Evolutionary conservation across 1,140 invertebrate species (phyloP).

Genomic region (Aethina tumida): DNA sequence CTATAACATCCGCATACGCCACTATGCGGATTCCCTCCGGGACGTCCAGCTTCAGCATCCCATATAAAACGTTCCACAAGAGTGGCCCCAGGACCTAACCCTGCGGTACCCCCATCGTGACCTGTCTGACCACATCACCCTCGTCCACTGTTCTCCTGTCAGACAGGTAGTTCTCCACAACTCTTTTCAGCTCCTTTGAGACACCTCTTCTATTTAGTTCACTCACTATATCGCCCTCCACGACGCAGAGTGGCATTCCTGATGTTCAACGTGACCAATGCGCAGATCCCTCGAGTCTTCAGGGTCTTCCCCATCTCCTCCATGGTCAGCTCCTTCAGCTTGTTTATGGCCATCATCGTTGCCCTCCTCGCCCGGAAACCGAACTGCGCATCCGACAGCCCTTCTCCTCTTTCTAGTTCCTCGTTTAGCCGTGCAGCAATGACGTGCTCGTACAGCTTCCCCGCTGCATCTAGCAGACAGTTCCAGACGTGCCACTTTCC

Average conservation of each 20-base stretch:
- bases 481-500: too few relatives aligned
- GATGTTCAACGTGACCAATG: slow-evolving; percentile 22
- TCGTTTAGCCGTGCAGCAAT: slow-evolving; percentile 16
- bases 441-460: slow-evolving; percentile 25
- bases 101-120: slow-evolving; percentile 35
- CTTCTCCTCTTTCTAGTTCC: slow-evolving; percentile 11
- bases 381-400: slow-evolving; percentile 12
- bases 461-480: slow-evolving; percentile 24
- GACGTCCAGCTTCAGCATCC: too few relatives aligned
- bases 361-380: slow-evolving; percentile 21
- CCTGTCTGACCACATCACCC: slow-evolving; percentile 14
- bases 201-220: slow-evolving; percentile 13
- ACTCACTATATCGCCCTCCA: slow-evolving; percentile 28
- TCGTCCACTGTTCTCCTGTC: slow-evolving; percentile 19
- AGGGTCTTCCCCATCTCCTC: neutral
- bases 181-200: slow-evolving; percentile 17
- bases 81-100: slow-evolving; percentile 38
- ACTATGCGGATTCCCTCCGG: too few relatives aligned
- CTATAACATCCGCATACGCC: too few relatives aligned
- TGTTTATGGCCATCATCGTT: slow-evolving; percentile 14
- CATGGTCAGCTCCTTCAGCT: slow-evolving; percentile 5
- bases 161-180: slow-evolving; percentile 31
- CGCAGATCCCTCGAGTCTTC: too few relatives aligned
- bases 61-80: too few relatives aligned
- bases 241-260: slow-evolving; percentile 35